Percentiles rank a stretch among this genome's conserved stretches.
These are phyloP conservation scores for Hermodice carunculata DNA, from an alignment of 2,888 invertebrate species.

Conservation along the genomic window DNA sequence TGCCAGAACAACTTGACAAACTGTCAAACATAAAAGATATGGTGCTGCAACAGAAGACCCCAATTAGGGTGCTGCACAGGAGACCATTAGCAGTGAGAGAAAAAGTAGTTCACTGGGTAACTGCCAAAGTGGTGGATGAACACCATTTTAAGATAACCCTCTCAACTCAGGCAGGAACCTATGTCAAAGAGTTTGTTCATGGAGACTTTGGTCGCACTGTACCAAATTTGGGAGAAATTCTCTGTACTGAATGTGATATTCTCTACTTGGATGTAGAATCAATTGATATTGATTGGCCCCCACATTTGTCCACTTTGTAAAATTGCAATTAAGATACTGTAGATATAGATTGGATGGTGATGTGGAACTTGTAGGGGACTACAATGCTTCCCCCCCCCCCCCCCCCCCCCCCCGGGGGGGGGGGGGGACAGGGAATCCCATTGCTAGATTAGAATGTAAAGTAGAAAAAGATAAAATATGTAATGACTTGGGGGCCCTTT, in stretches of 20 bases:
- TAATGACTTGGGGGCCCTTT: no score
- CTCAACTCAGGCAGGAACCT: constrained; percentile 89
- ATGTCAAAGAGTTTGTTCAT: constrained; percentile 97
- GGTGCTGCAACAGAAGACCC: constrained; percentile 85
- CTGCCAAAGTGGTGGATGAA: constrained; percentile 72
- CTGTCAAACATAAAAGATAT: constrained; percentile 74
- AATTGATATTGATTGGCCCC: no score
- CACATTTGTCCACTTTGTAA: no score
- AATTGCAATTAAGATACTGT: no score
- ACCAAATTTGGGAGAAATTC: constrained; percentile 81
- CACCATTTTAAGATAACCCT: constrained; percentile 77
- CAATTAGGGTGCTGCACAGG: constrained; percentile 88
- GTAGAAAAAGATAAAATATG: no score
- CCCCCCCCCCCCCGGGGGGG: no score
- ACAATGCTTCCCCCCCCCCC: no score
- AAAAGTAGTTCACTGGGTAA: constrained; percentile 77
- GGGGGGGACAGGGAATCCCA: no score
- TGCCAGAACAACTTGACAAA: constrained; percentile 65
- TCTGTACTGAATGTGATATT: constrained; percentile 83
- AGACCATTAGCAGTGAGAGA: constrained; percentile 81
- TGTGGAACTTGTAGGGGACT: no score
- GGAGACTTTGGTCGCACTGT: constrained; percentile 92
- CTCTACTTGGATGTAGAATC: constrained; percentile 91
- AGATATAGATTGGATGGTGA: no score
- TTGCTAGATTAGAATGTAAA: no score